These are phyloP conservation scores for Drepana falcataria DNA, from an alignment of 2,888 invertebrate species.

Conservation along the genomic window DNA sequence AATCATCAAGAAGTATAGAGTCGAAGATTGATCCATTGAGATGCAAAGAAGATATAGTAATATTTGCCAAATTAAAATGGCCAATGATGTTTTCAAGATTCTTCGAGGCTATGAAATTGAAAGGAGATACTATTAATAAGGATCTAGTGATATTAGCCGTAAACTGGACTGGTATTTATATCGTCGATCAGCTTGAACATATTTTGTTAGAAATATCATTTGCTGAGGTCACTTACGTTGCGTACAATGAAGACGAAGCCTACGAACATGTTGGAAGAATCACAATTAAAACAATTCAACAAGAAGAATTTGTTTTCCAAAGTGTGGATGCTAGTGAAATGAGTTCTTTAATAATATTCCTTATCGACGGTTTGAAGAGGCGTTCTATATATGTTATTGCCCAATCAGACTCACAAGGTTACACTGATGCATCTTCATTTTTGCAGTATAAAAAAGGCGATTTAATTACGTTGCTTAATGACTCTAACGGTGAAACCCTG, in stretches of 20 bases:
- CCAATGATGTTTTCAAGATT: conserved; percentile 96
- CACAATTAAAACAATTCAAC: conserved; percentile 88
- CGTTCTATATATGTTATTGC: conserved; percentile 92
- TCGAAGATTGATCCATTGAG: conserved; percentile 81
- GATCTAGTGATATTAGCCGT: conserved; percentile 93
- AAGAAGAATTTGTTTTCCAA: conserved; percentile 94
- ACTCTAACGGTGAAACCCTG: conserved; percentile 85
- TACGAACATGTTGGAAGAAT: conserved; percentile 81
- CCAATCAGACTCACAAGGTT: conserved; percentile 77
- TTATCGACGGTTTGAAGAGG: conserved; percentile 91
- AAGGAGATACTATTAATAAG: conserved; percentile 82
- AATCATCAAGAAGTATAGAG: conserved; percentile 84
- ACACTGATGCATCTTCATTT: conserved; percentile 77
- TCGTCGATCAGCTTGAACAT: conserved; percentile 94
- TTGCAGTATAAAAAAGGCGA: conserved; percentile 85
- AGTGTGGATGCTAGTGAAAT: conserved; percentile 93
- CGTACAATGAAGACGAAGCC: conserved; percentile 73
- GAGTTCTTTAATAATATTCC: conserved; percentile 87
- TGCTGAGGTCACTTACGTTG: conserved; percentile 90
- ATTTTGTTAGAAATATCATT: conserved; percentile 92
- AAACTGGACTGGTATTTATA: conserved; percentile 95
- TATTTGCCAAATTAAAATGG: conserved; percentile 95
- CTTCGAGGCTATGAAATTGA: conserved; percentile 91
- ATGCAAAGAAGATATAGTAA: conserved; percentile 94
- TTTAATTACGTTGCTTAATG: conserved; percentile 87